Evolutionary conservation across 1,140 invertebrate species (phyloP).

Genomic region (Thaumetopoea pityocampa): DNA sequence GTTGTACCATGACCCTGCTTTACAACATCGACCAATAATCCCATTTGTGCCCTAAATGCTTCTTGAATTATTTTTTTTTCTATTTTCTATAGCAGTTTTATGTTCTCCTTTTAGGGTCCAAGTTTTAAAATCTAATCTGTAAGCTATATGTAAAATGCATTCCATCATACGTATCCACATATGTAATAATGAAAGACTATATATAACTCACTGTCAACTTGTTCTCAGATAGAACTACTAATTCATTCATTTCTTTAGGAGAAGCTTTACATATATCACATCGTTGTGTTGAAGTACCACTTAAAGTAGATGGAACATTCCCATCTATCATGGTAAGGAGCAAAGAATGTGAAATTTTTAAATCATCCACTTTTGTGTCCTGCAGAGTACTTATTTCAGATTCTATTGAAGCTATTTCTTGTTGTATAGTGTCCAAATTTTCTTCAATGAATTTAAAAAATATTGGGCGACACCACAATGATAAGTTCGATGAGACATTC

Average conservation of each 20-base stretch:
- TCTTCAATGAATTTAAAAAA: neutral
- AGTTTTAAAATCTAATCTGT: too few relatives aligned
- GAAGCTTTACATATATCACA: conserved; percentile 4
- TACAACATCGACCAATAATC: too few relatives aligned
- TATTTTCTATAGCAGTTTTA: too few relatives aligned
- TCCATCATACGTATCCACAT: conserved; percentile 1
- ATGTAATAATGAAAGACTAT: neutral
- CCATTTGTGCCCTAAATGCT: too few relatives aligned
- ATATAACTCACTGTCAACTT: conserved; percentile 1
- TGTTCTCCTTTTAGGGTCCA: too few relatives aligned
- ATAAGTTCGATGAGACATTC: neutral
- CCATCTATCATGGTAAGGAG: conserved; percentile 3
- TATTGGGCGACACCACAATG: neutral
- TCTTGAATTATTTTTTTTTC: too few relatives aligned
- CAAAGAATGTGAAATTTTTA: conserved; percentile 1
- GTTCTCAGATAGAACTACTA: conserved; percentile 1
- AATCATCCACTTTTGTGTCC: neutral
- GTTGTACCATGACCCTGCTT: too few relatives aligned
- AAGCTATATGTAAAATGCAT: too few relatives aligned
- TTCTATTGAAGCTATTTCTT: neutral
- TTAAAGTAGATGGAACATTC: neutral
- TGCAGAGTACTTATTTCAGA: neutral
- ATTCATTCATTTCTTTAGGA: conserved; percentile 2
- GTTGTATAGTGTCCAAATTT: neutral
- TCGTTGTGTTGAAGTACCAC: neutral